These are phyloP conservation scores for Seriola dumerili DNA, from an alignment of 2,113 vertebrate species.

Conservation along the genomic window DNA sequence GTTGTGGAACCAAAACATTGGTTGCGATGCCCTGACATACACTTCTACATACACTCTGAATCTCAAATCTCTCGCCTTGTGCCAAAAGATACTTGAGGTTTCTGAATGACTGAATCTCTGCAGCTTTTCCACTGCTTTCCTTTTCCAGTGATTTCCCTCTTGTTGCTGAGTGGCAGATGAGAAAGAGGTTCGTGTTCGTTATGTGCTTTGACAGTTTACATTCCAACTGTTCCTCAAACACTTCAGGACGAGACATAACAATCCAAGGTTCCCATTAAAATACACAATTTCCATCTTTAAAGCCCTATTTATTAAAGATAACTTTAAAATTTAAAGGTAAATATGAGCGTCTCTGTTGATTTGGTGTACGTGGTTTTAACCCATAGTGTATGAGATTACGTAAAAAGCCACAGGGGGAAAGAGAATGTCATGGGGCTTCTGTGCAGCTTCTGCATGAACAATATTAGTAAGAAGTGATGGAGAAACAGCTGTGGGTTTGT, in stretches of 20 bases:
- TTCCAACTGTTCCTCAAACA: background rate
- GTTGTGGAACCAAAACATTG: constrained; percentile 54
- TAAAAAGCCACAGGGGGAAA: background rate
- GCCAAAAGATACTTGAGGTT: constrained; percentile 21
- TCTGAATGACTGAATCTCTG: background rate
- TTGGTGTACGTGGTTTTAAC: background rate
- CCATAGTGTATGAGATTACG: background rate
- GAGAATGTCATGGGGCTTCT: background rate
- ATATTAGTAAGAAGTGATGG: constrained; percentile 7
- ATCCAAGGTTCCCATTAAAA: background rate
- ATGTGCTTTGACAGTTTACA: background rate
- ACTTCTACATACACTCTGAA: constrained; percentile 6
- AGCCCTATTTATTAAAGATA: background rate
- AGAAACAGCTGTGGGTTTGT: constrained; percentile 47
- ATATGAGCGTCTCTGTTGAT: background rate
- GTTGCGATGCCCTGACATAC: constrained; percentile 35
- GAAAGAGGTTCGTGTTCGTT: background rate
- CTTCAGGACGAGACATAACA: background rate
- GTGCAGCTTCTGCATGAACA: background rate
- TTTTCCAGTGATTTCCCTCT: constrained; percentile 3
- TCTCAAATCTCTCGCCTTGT: constrained; percentile 14
- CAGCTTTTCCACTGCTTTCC: background rate
- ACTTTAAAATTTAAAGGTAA: background rate
- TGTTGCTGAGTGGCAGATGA: background rate
- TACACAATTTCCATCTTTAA: background rate